These are phyloP conservation scores for Parnassius glacialis DNA, from an alignment of 2,888 invertebrate species.

Conservation along the genomic window DNA sequence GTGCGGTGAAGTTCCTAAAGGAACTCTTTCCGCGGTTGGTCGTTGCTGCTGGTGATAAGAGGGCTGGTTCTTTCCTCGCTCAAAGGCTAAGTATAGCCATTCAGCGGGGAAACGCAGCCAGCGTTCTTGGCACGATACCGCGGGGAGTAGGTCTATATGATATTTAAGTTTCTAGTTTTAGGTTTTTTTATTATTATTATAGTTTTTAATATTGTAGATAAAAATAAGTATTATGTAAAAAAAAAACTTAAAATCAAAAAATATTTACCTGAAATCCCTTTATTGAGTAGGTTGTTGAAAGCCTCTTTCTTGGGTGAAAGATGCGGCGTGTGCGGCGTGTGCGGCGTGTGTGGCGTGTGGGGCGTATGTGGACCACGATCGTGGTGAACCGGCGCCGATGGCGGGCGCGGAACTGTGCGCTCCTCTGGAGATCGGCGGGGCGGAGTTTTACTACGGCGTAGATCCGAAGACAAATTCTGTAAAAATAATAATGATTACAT, in stretches of 20 bases:
- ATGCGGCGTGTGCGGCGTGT: slow-evolving; percentile 72
- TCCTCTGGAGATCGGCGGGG: slow-evolving; percentile 70
- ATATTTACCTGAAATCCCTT: slow-evolving; percentile 82
- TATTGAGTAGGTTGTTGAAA: slow-evolving; percentile 79
- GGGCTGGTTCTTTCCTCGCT: too few relatives aligned
- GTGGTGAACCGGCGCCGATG: slow-evolving; percentile 76
- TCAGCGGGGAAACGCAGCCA: too few relatives aligned
- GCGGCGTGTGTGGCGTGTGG: slow-evolving; percentile 54
- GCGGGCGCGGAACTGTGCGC: slow-evolving; percentile 65
- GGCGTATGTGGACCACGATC: slow-evolving; percentile 50
- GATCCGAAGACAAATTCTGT: slow-evolving; percentile 62
- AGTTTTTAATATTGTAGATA: too few relatives aligned
- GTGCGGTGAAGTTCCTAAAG: too few relatives aligned
- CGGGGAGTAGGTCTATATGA: too few relatives aligned
- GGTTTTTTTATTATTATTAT: too few relatives aligned
- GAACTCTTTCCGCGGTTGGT: too few relatives aligned
- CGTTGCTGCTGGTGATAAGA: too few relatives aligned
- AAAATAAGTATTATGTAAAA: too few relatives aligned
- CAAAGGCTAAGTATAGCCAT: too few relatives aligned
- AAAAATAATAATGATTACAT: slow-evolving; percentile 27
- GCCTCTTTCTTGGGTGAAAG: slow-evolving; percentile 84
- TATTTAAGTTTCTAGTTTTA: too few relatives aligned
- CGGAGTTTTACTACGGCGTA: slow-evolving; percentile 69
- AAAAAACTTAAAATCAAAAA: slow-evolving; percentile 13
- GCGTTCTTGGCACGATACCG: too few relatives aligned